Evolutionary conservation across 2,888 invertebrate genomes (phyloP).

Genomic region (Stegana nigrithorax): DNA sequence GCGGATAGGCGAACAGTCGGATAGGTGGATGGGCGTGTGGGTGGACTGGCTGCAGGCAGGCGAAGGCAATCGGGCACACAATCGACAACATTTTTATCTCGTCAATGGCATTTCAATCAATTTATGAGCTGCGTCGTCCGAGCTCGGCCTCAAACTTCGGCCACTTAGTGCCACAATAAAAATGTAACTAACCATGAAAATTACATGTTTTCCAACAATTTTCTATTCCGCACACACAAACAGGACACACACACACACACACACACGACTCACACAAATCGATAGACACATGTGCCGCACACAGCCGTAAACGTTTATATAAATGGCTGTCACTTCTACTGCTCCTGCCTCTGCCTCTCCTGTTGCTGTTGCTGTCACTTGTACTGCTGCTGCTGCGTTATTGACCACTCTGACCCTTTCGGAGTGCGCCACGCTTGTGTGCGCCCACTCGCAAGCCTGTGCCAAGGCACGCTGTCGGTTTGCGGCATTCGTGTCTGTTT

Average conservation of each 20-base stretch:
- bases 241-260: neutral
- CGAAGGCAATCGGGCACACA: constrained; percentile 1
- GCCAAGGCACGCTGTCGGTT: neutral
- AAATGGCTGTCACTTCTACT: too few relatives aligned
- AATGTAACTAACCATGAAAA: constrained; percentile 63
- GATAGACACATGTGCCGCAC: too few relatives aligned
- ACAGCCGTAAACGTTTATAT: too few relatives aligned
- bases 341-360: too few relatives aligned
- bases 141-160: constrained; percentile 29
- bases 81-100: neutral
- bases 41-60: too few relatives aligned
- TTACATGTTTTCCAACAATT: constrained; percentile 60
- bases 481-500: neutral
- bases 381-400: too few relatives aligned
- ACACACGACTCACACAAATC: too few relatives aligned
- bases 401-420: neutral
- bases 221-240: constrained; percentile 41
- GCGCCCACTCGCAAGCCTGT: neutral
- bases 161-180: constrained; percentile 62
- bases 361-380: too few relatives aligned
- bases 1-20: too few relatives aligned
- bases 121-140: constrained; percentile 37
- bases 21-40: too few relatives aligned
- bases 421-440: neutral
- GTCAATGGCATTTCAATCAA: constrained; percentile 50